A percentile compares a stretch with the other conserved stretches of the same genome.
phyloP scores from a whole-genome alignment of 1,140 invertebrate genomes.

The Halictus rubicundus region DNA sequence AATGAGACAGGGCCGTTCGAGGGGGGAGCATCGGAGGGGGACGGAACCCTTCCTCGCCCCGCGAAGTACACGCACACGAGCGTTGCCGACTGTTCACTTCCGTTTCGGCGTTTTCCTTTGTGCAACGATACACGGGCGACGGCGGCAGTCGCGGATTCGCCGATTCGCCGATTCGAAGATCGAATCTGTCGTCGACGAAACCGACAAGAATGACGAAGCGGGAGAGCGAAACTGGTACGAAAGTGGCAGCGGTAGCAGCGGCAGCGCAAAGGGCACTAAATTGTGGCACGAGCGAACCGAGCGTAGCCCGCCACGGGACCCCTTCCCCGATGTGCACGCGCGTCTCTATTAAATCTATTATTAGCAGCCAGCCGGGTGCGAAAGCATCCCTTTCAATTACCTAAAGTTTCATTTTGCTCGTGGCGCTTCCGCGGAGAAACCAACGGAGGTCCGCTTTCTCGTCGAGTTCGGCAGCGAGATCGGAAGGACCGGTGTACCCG shows the following conservation, averaged over 20 bases:
- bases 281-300: slow-evolving; percentile 41
- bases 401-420: slow-evolving; percentile 64
- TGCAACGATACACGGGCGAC: too few relatives aligned
- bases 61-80: too few relatives aligned
- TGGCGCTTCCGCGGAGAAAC: slow-evolving; percentile 20
- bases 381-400: slow-evolving; percentile 79
- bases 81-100: too few relatives aligned
- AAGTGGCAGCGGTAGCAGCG: slow-evolving; percentile 47
- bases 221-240: background rate
- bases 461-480: too few relatives aligned
- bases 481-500: too few relatives aligned
- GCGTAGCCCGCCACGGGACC: slow-evolving; percentile 48
- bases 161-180: too few relatives aligned
- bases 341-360: slow-evolving; percentile 81
- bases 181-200: too few relatives aligned
- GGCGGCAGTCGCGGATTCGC: too few relatives aligned
- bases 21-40: slow-evolving; percentile 3
- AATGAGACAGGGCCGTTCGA: slow-evolving; percentile 77
- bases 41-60: background rate
- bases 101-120: too few relatives aligned
- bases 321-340: slow-evolving; percentile 79
- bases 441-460: too few relatives aligned
- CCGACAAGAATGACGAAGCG: too few relatives aligned
- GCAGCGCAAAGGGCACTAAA: slow-evolving; percentile 62
- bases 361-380: slow-evolving; percentile 69